Conservation (phyloP, 92 coral and sea anemone genomes). For the Scolanthus callimorphus region DNA sequence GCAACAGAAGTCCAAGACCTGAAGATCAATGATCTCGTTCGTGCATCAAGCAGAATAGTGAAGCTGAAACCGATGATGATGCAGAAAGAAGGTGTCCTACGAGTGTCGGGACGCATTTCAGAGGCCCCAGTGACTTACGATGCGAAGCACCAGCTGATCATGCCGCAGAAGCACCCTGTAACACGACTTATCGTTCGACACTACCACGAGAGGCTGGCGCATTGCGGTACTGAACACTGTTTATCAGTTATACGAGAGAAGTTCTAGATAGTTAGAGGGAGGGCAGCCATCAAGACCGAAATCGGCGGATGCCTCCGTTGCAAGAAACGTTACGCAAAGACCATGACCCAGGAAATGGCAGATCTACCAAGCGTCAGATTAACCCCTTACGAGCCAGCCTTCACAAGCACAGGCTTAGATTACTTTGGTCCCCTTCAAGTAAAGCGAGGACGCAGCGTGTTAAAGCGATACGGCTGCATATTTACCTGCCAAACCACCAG, state of each 20-base stretch:
- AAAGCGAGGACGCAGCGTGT: constrained; percentile 28
- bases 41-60: constrained; percentile 45
- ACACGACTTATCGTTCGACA: constrained; percentile 31
- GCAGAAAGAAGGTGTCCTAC: constrained; percentile 27
- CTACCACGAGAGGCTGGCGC: constrained; percentile 31
- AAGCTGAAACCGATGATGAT: constrained; percentile 35
- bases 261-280: constrained; percentile 52
- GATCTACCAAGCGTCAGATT: constrained; percentile 26
- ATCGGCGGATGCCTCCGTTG: constrained; percentile 34
- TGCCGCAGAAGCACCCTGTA: constrained; percentile 41
- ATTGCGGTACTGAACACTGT: constrained; percentile 54
- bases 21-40: constrained; percentile 12
- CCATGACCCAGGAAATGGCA: constrained; percentile 53
- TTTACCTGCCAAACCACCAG: constrained; percentile 43
- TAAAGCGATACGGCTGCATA: constrained; percentile 39
- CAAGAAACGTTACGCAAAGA: constrained; percentile 26
- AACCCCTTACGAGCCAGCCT: constrained; percentile 40
- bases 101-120: constrained; percentile 42
- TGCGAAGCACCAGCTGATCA: constrained; percentile 22
- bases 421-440: constrained; percentile 33
- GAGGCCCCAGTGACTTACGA: constrained; percentile 6
- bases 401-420: constrained; percentile 46
- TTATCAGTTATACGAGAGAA: constrained; percentile 42
- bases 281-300: constrained; percentile 23
- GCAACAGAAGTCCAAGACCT: constrained; percentile 27